phyloP scores from a whole-genome alignment of 2,797 vertebrate genomes.

The Lagodon rhomboides region DNA sequence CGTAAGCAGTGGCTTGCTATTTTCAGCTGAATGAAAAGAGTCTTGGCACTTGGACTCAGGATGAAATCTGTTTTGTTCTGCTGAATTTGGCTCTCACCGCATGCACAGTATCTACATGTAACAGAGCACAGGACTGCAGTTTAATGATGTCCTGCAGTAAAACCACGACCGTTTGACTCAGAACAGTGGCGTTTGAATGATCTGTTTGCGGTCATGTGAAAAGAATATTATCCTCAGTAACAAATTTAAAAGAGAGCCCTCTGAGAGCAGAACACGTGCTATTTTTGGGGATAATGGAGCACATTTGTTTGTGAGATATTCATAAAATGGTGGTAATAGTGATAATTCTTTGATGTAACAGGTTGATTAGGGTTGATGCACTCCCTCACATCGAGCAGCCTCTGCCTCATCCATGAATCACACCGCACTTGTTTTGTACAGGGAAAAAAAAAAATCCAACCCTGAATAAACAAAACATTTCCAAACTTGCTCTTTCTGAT shows the following conservation, averaged over 20 bases:
- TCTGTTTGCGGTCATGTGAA: background rate
- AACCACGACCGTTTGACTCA: constrained; percentile 41
- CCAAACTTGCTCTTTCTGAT: constrained; percentile 9
- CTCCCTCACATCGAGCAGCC: constrained; percentile 34
- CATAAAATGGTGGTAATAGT: background rate
- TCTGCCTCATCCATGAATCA: constrained; percentile 45
- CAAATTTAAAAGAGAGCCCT: background rate
- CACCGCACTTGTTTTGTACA: constrained; percentile 25
- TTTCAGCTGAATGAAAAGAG: constrained; percentile 84
- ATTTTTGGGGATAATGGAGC: background rate
- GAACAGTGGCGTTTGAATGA: constrained; percentile 20
- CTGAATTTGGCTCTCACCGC: constrained; percentile 67
- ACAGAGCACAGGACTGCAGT: constrained; percentile 41
- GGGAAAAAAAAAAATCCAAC: constrained; percentile 15
- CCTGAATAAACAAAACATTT: constrained; percentile 30
- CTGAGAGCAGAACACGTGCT: background rate
- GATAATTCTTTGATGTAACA: constrained; percentile 35
- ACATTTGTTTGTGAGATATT: constrained; percentile 5
- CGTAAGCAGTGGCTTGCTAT: constrained; percentile 85
- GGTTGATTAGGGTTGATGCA: constrained; percentile 39
- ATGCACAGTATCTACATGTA: constrained; percentile 57
- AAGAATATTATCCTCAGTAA: constrained; percentile 18
- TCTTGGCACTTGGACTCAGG: constrained; percentile 79
- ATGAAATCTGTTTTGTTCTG: constrained; percentile 80
- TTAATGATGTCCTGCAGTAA: constrained; percentile 46